Evolutionary conservation across 2,113 vertebrate genomes (phyloP), one percentile per base, ranked within the genome.

Genomic region (Phrynosoma platyrhinos): DNA sequence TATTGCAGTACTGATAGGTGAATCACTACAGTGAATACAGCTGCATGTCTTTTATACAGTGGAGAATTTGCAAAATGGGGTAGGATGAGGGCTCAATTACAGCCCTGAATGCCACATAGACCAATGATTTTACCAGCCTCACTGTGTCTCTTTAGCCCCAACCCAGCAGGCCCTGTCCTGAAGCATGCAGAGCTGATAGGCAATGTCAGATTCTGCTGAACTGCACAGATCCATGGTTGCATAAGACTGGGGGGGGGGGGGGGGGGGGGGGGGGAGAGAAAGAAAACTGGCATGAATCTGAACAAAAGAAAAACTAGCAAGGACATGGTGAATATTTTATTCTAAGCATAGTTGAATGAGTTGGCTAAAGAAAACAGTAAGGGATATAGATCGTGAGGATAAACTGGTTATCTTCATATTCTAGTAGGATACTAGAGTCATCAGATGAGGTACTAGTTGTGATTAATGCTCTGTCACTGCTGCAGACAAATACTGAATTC

Each of bases 21-120:
- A 94, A 88, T 94, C 86, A 91, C 58, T 36, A 71, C 64, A 86
- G 77, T 47, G 55, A 72, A 71, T 55, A n/a, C 66, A 71, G 64
- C 47, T 25, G 14, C 53, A 42, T 53, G 62, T 32, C 20, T 36
- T 86, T 77, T 68, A 52, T 68, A 77, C 53, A 78, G 40, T 69
- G 74, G 80, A 83, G 66, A 36, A 82, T 52, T 36, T 66, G 76
- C 62, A 55, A 23, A 30, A 13, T 52, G 5, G 36, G 53, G 42
- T 9, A 1, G 42, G 3, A 20, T 4, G 27, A 32, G 68, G 69
- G 36, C 12, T 87, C 14, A 1, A 55, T 83, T 77, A 32, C 62
- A 78, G n/a, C 9, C 74, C 30, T 23, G 68, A 75, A 71, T 13
- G 23, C 6, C 36, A 30, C 10, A 9, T 3, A 86, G 23, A 12